These are phyloP conservation scores for Crocodylus rhombifer DNA, from an alignment of 2,797 vertebrate species.

Conservation along the genomic window DNA sequence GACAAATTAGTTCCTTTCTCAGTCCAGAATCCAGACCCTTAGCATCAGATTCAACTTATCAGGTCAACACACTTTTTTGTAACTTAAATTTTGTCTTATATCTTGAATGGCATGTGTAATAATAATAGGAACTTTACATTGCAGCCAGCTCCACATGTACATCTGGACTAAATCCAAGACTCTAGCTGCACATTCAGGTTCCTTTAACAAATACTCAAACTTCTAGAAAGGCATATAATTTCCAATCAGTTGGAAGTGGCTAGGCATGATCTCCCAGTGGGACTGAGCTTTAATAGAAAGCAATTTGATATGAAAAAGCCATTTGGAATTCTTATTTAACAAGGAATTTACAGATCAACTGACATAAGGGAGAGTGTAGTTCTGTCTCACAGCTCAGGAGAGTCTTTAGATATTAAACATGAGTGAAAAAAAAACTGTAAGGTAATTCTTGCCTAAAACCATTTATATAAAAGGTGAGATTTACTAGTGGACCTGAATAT, in stretches of 20 bases:
- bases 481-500: not conserved
- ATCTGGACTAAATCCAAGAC: constrained; percentile 67
- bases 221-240: constrained; percentile 48
- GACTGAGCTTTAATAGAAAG: constrained; percentile 35
- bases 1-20: constrained; percentile 64
- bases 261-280: constrained; percentile 4
- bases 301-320: constrained; percentile 1
- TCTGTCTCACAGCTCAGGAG: not conserved
- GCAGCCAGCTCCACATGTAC: constrained; percentile 63
- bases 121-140: constrained; percentile 68
- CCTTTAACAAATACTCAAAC: constrained; percentile 68
- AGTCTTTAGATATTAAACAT: not conserved
- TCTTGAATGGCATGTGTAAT: constrained; percentile 63
- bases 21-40: constrained; percentile 63
- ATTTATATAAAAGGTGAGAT: not conserved
- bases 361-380: not conserved
- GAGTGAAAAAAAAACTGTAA: not conserved
- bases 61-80: constrained; percentile 58
- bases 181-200: constrained; percentile 18
- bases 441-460: not conserved
- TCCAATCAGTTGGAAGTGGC: constrained; percentile 53
- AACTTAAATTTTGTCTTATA: constrained; percentile 64
- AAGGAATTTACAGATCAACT: not conserved
- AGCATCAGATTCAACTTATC: constrained; percentile 64
- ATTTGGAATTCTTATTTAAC: constrained; percentile 5